These are phyloP conservation scores for Siniperca scherzeri DNA, from an alignment of 2,797 vertebrate genomes.

Conservation along the genomic window DNA sequence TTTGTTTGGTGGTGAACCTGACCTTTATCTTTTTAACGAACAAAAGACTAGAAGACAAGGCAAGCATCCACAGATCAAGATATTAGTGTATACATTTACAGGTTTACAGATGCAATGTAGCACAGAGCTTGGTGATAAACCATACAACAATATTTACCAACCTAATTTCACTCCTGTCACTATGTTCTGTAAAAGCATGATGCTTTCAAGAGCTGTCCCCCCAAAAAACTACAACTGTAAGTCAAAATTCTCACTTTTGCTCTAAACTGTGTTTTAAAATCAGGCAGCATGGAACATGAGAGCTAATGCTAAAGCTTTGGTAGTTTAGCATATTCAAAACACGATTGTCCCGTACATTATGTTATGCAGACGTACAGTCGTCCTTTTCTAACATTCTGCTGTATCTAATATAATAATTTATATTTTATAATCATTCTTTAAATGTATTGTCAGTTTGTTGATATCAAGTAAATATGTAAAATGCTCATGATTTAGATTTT, in stretches of 20 bases:
- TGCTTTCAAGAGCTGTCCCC: background rate
- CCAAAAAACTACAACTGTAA: background rate
- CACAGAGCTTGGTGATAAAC: constrained; percentile 9
- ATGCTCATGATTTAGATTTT: background rate
- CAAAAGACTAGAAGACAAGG: constrained; percentile 53
- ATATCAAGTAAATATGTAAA: background rate
- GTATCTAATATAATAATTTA: background rate
- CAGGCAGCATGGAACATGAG: background rate
- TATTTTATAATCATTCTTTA: background rate
- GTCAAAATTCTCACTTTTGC: background rate
- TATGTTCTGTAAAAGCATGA: background rate
- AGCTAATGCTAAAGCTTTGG: background rate
- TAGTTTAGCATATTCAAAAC: background rate
- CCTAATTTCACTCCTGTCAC: background rate
- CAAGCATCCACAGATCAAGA: constrained; percentile 41
- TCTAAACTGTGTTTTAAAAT: background rate
- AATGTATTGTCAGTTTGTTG: background rate
- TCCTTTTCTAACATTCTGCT: background rate
- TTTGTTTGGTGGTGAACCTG: constrained; percentile 60
- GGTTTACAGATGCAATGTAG: background rate
- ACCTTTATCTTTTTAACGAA: constrained; percentile 54
- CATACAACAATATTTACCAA: background rate
- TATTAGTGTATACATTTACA: background rate
- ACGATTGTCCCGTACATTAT: background rate
- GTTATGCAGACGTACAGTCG: background rate